Percentiles rank a stretch among this genome's conserved stretches.
Conservation (phyloP, 2,888 invertebrate species). For the Agrotis ipsilon region DNA sequence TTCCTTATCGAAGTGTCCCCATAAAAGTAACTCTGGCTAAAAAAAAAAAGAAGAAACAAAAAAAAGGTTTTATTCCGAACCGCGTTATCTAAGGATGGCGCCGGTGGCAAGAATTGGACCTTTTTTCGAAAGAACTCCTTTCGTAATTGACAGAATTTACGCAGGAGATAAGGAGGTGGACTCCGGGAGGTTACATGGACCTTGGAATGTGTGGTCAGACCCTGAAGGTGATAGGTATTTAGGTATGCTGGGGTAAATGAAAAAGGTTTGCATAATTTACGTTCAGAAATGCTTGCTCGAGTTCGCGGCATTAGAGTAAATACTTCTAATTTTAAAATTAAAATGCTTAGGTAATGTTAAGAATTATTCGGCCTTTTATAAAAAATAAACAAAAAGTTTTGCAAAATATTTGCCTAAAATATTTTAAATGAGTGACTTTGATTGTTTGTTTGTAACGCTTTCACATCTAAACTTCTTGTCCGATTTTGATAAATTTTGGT, state of each 20-base stretch:
- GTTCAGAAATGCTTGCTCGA: background rate
- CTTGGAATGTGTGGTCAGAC: conserved; percentile 48
- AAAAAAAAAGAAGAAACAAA: conserved; percentile 67
- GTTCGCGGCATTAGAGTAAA: too few relatives aligned
- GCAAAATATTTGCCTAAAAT: too few relatives aligned
- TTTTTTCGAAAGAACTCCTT: conserved; percentile 52
- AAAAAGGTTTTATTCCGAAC: conserved; percentile 59
- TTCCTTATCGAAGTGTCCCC: conserved; percentile 69
- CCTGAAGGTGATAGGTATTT: conserved; percentile 21
- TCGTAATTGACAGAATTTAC: conserved; percentile 75
- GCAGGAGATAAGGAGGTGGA: conserved; percentile 64
- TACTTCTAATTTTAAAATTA: too few relatives aligned
- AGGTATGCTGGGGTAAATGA: background rate
- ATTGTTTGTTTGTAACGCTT: too few relatives aligned
- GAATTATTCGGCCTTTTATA: too few relatives aligned
- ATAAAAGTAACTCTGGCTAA: conserved; percentile 67
- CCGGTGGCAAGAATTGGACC: conserved; percentile 71
- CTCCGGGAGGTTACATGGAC: conserved; percentile 42
- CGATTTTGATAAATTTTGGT: too few relatives aligned
- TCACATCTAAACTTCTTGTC: too few relatives aligned
- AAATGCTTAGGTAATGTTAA: too few relatives aligned
- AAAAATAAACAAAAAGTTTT: too few relatives aligned
- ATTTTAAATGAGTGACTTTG: too few relatives aligned
- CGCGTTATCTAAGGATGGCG: conserved; percentile 70
- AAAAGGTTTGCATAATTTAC: background rate